A percentile compares a stretch with the other conserved stretches of the same genome.
Evolutionary conservation across 2,113 vertebrate species (phyloP).

Genomic region (Anseranas semipalmata): DNA sequence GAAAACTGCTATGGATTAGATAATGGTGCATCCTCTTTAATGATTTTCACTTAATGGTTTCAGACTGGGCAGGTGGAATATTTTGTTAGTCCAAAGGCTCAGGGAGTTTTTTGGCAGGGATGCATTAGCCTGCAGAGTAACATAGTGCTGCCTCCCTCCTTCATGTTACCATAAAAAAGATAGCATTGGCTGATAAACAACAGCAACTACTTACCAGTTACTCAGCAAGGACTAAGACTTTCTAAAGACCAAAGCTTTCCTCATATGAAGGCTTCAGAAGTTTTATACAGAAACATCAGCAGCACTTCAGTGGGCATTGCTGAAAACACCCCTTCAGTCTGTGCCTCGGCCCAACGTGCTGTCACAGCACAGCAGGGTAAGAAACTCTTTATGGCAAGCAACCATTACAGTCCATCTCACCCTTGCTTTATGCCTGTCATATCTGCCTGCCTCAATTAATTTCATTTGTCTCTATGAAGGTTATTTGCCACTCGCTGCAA

Average conservation of each 20-base stretch:
- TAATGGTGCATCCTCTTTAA: background rate
- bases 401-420: background rate
- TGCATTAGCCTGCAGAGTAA: background rate
- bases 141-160: fast-evolving
- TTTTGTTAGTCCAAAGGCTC: background rate
- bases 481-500: background rate
- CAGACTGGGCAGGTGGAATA: background rate
- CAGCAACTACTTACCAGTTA: background rate
- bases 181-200: background rate
- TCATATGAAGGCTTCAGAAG: background rate
- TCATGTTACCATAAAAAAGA: background rate
- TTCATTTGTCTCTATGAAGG: background rate
- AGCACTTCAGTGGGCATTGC: background rate
- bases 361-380: background rate
- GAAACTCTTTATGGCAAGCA: background rate
- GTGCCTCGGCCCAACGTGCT: fast-evolving
- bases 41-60: background rate
- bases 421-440: background rate
- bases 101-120: background rate
- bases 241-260: background rate
- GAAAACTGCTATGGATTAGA: background rate
- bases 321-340: background rate
- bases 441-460: background rate
- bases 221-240: background rate
- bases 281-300: background rate